Evolutionary conservation across 1,140 invertebrate species (phyloP), one percentile per base, ranked within the genome.

Genomic region (Drosophila novamexicana): DNA sequence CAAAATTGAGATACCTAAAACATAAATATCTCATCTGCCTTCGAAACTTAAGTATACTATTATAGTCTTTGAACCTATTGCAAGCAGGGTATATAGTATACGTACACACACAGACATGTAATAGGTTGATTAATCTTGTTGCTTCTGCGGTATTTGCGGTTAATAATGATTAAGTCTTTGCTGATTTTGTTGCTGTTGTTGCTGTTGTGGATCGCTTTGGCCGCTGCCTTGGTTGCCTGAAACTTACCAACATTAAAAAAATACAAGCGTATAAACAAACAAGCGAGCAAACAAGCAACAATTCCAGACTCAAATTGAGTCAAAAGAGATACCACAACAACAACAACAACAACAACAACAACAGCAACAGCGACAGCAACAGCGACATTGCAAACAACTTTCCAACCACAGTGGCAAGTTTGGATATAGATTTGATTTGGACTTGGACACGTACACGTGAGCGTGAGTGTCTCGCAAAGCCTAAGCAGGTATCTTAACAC

Each of bases 291-390:
- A 50, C 69, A 59, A 44, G 57, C 50, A 64, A 64, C 61, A 50
- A 71, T 69, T 71, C 72, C 72, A 57, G 66, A 59, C 79, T 83
- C 71, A 83, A 86, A 86, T 86, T 86, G 79, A 86, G 82, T 86
- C 81, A 86, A 86, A 86, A 77, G 79, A 86, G 82, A 86, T 82
- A 88, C 75, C 67, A 52, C 66, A 73, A 59, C 73, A 82, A 45
- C 66, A 79, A 63, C 66, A 81, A 37, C 68, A 52, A 49, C 52
- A 64, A 45, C 66, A 79, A 63, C 66, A 81, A 37, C 68, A 52
- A 49, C 52, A 64, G 59, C 4, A 44, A 10, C 44, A 47, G 8
- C 16, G 9, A 37, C 50, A 53, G 6, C 39, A 5, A 40, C 40
- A 14, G 14, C 74, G 77, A 71, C 59, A 72, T 65, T 68, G 68